Evolutionary conservation across 1,140 invertebrate genomes (phyloP).

Genomic region (Penaeus chinensis): DNA sequence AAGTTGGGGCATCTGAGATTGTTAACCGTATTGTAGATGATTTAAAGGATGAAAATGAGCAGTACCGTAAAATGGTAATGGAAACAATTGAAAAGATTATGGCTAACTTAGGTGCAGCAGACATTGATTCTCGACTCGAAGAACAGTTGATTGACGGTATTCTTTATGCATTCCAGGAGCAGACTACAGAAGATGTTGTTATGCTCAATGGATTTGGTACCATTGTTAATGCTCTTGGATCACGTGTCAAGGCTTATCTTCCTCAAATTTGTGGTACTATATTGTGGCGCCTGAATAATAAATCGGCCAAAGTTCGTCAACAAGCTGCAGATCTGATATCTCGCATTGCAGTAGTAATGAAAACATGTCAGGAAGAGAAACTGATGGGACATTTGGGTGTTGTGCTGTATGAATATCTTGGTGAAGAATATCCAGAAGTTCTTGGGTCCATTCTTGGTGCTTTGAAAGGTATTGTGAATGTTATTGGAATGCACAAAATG

Average conservation of each 20-base stretch:
- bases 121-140: slow-evolving; percentile 97
- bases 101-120: slow-evolving; percentile 95
- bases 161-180: slow-evolving; percentile 99
- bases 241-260: slow-evolving; percentile 97
- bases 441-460: slow-evolving; percentile 98
- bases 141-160: slow-evolving; percentile 99
- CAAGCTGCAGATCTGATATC: slow-evolving; percentile 99
- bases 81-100: slow-evolving; percentile 99
- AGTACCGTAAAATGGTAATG: slow-evolving; percentile 99
- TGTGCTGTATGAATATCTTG: slow-evolving; percentile 99
- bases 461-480: slow-evolving; percentile 98
- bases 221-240: slow-evolving; percentile 97
- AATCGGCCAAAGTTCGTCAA: slow-evolving; percentile 98
- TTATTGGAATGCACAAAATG: slow-evolving; percentile 99
- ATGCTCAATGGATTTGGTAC: slow-evolving; percentile 99
- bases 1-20: slow-evolving; percentile 94
- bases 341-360: slow-evolving; percentile 98
- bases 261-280: slow-evolving; percentile 99
- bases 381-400: slow-evolving; percentile 99
- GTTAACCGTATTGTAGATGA: slow-evolving; percentile 99
- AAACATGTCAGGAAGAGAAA: slow-evolving; percentile 99
- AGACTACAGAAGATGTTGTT: slow-evolving; percentile 99
- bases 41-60: slow-evolving; percentile 99
- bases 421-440: slow-evolving; percentile 99
- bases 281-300: slow-evolving; percentile 98